Evolutionary conservation across 2,113 vertebrate species (phyloP).

Genomic region (Phycodurus eques): DNA sequence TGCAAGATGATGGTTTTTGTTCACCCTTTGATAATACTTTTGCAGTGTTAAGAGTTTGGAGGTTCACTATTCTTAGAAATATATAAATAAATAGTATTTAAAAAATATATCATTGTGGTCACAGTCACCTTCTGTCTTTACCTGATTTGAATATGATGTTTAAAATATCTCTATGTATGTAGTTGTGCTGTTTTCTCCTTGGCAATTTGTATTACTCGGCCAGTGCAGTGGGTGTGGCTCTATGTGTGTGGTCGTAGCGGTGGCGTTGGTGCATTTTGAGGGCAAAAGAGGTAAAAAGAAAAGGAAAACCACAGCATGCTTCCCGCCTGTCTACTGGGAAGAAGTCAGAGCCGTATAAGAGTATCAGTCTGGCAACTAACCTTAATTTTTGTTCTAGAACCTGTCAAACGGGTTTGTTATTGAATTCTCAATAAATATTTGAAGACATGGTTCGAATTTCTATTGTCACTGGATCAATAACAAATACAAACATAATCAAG

Average conservation of each 20-base stretch:
- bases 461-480: neutral
- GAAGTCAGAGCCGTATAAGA: conserved; percentile 49
- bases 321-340: conserved; percentile 34
- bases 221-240: conserved; percentile 15
- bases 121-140: conserved; percentile 3
- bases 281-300: conserved; percentile 41
- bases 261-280: conserved; percentile 53
- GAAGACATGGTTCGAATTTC: neutral
- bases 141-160: neutral
- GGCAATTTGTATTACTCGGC: conserved; percentile 6
- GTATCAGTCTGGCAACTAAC: conserved; percentile 51
- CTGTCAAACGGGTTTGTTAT: neutral
- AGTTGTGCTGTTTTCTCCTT: neutral
- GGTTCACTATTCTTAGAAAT: too few species aligned
- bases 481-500: neutral
- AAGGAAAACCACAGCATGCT: conserved; percentile 51
- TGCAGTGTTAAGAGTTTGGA: too few species aligned
- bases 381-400: neutral
- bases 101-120: conserved; percentile 13
- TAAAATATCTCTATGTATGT: neutral
- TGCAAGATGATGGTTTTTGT: too few species aligned
- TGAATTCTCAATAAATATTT: neutral
- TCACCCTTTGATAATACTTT: too few species aligned
- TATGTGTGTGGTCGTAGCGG: conserved; percentile 37
- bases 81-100: too few species aligned